Percentiles rank a stretch among this genome's conserved stretches.
These are phyloP conservation scores for Temnothorax longispinosus DNA, from an alignment of 1,140 invertebrate species.

Conservation along the genomic window DNA sequence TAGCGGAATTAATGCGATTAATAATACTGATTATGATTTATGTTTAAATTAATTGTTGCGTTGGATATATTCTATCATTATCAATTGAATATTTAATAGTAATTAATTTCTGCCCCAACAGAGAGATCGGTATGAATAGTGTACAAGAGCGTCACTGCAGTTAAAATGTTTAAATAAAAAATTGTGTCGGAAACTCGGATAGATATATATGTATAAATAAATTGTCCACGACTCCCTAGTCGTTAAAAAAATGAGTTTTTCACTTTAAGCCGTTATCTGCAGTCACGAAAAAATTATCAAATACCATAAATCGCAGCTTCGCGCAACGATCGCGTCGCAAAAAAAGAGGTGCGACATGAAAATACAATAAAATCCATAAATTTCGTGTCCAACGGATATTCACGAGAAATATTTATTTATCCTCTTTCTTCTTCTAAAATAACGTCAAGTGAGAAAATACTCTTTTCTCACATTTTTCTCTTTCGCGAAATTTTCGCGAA, in stretches of 20 bases:
- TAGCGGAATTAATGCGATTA: slow-evolving; percentile 24
- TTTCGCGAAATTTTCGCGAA: background rate
- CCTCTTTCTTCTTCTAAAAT: background rate
- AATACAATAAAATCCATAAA: slow-evolving; percentile 24
- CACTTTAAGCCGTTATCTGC: slow-evolving; percentile 2
- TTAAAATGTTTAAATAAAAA: slow-evolving; percentile 3
- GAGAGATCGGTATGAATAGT: background rate
- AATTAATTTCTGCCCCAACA: background rate
- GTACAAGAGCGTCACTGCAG: background rate
- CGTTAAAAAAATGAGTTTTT: slow-evolving; percentile 16
- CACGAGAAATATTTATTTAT: background rate
- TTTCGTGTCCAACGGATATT: background rate
- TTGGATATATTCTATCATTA: slow-evolving; percentile 11
- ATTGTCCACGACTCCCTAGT: background rate
- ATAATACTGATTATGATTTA: slow-evolving; percentile 15
- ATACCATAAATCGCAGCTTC: slow-evolving; percentile 26
- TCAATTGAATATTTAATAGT: slow-evolving; percentile 29
- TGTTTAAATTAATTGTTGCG: slow-evolving; percentile 33
- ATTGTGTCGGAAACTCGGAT: background rate
- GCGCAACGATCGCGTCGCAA: slow-evolving; percentile 1
- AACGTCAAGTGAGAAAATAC: background rate
- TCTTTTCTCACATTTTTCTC: background rate
- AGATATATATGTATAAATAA: slow-evolving; percentile 1
- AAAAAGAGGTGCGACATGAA: background rate
- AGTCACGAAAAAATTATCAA: slow-evolving; percentile 12